Evolutionary conservation across 2,888 invertebrate genomes (phyloP).

Genomic region (Thereva nobilitata): DNA sequence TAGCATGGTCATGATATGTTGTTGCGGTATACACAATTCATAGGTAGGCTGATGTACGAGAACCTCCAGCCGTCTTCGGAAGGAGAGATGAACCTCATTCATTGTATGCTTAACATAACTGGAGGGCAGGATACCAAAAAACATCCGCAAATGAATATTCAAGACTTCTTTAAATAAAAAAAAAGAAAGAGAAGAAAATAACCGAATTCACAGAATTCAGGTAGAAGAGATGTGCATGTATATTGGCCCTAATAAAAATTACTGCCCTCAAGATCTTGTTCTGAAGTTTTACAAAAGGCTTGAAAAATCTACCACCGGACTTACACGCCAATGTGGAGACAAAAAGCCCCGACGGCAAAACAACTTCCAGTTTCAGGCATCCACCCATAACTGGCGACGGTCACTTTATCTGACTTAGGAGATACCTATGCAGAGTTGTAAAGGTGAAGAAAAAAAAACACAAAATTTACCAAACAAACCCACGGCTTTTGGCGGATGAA

Average conservation of each 20-base stretch:
- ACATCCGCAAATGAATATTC: slow-evolving; percentile 25
- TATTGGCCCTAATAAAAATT: slow-evolving; percentile 25
- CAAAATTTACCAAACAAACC: no score
- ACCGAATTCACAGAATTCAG: slow-evolving; percentile 23
- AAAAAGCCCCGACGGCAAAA: slow-evolving; percentile 40
- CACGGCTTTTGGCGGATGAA: no score
- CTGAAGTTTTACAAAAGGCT: slow-evolving; percentile 15
- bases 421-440: no score
- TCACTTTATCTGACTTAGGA: slow-evolving; percentile 8
- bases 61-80: slow-evolving; percentile 3
- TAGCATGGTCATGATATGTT: slow-evolving; percentile 20
- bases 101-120: not conserved
- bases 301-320: slow-evolving; percentile 36
- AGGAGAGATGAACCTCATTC: slow-evolving; percentile 17
- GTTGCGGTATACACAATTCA: slow-evolving; percentile 6
- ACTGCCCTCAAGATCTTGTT: slow-evolving; percentile 6
- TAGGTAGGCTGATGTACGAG: slow-evolving; percentile 4
- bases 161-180: slow-evolving; percentile 20
- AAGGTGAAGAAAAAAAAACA: no score
- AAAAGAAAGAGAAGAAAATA: not conserved
- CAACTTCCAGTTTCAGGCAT: slow-evolving; percentile 29
- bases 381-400: slow-evolving; percentile 23
- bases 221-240: slow-evolving; percentile 13
- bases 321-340: slow-evolving; percentile 41
- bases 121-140: not conserved